Conservation (phyloP, 1,140 invertebrate genomes). For the Chionoecetes opilio region DNA sequence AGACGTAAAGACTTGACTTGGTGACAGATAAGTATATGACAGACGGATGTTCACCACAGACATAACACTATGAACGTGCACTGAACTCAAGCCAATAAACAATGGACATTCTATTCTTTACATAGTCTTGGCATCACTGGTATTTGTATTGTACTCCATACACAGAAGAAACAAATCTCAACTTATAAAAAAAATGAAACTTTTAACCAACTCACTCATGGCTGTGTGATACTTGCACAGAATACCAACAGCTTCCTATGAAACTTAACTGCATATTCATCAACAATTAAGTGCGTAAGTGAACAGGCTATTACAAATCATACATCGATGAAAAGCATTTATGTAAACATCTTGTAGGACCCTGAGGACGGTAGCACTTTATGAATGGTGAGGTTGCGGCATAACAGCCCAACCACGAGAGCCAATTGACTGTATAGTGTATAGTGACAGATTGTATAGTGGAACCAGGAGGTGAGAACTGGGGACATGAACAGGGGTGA, state of each 20-base stretch:
- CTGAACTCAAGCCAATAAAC: slow-evolving; percentile 20
- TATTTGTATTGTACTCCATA: slow-evolving; percentile 49
- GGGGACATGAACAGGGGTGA: background rate
- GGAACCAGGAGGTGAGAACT: background rate
- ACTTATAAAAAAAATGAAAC: background rate
- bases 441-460: too few species aligned
- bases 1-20: background rate
- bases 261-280: background rate
- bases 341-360: background rate
- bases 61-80: background rate
- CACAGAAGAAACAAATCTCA: slow-evolving; percentile 40
- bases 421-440: background rate
- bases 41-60: slow-evolving; percentile 38
- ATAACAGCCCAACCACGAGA: background rate
- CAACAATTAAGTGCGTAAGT: background rate
- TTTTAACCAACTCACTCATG: too few species aligned
- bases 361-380: slow-evolving; percentile 25
- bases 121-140: background rate
- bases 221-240: too few species aligned
- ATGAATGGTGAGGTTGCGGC: background rate
- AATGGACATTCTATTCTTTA: background rate
- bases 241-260: too few species aligned
- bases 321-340: too few species aligned
- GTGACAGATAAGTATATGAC: slow-evolving; percentile 34
- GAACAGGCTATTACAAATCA: too few species aligned